phyloP scores from a whole-genome alignment of 2,113 vertebrate species.

The Salvelinus namaycush region DNA sequence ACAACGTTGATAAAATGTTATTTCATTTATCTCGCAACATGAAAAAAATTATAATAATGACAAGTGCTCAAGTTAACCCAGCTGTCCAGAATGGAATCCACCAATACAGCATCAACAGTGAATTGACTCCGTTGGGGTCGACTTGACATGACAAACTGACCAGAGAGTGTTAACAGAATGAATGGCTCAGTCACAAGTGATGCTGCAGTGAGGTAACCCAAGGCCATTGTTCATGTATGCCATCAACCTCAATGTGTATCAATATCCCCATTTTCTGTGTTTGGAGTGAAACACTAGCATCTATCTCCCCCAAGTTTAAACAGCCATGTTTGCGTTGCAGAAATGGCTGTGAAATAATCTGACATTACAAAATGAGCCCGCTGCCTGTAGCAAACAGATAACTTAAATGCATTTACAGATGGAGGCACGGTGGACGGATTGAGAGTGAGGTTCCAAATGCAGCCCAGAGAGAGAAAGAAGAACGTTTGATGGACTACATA shows the following conservation, averaged over 20 bases:
- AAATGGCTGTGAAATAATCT: slow-evolving; percentile 38
- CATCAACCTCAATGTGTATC: not conserved
- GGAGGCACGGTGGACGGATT: slow-evolving; percentile 1
- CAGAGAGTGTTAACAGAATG: no score
- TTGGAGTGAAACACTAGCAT: slow-evolving; percentile 34
- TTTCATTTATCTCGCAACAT: no score
- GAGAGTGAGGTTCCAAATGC: slow-evolving; percentile 1
- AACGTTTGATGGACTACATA: not conserved
- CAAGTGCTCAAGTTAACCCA: no score
- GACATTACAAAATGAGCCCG: slow-evolving; percentile 27
- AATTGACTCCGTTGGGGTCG: no score
- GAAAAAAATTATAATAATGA: no score
- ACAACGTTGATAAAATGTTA: no score
- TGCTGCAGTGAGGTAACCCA: not conserved
- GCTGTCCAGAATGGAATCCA: no score
- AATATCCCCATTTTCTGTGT: not conserved
- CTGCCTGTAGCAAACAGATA: slow-evolving; percentile 34
- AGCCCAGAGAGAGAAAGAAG: not conserved
- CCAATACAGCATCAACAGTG: no score
- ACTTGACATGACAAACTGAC: no score
- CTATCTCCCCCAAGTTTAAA: slow-evolving; percentile 44
- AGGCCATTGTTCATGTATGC: not conserved
- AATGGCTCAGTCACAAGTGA: not conserved
- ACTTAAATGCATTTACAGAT: slow-evolving; percentile 21
- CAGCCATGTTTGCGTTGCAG: slow-evolving; percentile 50